phyloP scores from a whole-genome alignment of 2,797 vertebrate species.

The Decapterus maruadsi region DNA sequence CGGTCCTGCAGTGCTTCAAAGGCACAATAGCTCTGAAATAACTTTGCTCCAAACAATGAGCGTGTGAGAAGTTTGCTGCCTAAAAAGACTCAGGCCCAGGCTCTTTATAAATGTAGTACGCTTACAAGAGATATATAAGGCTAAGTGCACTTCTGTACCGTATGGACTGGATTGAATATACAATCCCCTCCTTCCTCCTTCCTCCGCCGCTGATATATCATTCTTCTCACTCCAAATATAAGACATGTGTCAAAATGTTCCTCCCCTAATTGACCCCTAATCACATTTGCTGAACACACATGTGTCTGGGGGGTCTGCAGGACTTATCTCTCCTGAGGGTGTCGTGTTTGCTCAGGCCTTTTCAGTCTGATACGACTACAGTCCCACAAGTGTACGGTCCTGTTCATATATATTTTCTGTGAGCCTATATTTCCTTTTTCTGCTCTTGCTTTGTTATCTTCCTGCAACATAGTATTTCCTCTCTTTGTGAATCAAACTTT shows the following conservation, averaged over 20 bases:
- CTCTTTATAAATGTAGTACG: neutral
- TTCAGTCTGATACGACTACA: constrained; percentile 9
- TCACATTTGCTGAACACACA: constrained; percentile 82
- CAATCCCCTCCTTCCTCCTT: constrained; percentile 53
- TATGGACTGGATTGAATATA: constrained; percentile 45
- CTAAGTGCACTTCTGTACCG: constrained; percentile 32
- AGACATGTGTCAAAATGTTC: constrained; percentile 84
- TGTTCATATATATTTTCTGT: constrained; percentile 12
- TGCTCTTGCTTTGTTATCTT: neutral
- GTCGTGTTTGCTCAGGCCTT: constrained; percentile 64
- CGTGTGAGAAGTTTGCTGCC: constrained; percentile 35
- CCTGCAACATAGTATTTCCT: neutral
- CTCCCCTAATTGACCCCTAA: constrained; percentile 77
- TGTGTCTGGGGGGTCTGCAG: constrained; percentile 64
- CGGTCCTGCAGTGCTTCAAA: constrained; percentile 50
- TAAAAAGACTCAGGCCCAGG: constrained; percentile 12
- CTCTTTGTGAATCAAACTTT: neutral
- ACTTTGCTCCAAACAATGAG: constrained; percentile 30
- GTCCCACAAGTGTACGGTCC: constrained; percentile 33
- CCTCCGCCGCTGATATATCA: constrained; percentile 56
- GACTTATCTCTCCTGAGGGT: constrained; percentile 67
- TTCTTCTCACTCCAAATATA: constrained; percentile 76
- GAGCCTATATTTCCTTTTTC: constrained; percentile 8
- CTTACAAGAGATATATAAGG: constrained; percentile 9
- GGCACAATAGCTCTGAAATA: constrained; percentile 24